phyloP scores from a whole-genome alignment of 2,113 vertebrate species.

The Cygnus atratus region DNA sequence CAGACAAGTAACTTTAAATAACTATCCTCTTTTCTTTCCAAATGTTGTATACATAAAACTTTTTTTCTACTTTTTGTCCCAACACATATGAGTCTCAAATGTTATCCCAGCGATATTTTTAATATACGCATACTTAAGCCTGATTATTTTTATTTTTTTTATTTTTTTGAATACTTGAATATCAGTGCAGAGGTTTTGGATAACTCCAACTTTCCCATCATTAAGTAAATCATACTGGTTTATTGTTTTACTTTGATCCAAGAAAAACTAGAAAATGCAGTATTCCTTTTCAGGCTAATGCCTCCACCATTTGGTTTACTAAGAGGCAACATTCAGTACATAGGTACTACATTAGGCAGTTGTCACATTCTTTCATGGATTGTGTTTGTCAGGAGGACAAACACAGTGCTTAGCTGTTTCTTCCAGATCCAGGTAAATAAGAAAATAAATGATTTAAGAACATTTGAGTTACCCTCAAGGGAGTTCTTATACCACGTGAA shows the following conservation, averaged over 20 bases:
- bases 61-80: neutral
- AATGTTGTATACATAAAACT: neutral
- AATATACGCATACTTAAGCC: neutral
- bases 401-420: neutral
- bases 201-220: neutral
- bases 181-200: neutral
- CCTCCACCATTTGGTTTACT: neutral
- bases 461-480: conserved; percentile 10
- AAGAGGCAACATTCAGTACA: neutral
- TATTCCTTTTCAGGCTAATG: neutral
- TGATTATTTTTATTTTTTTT: neutral
- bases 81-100: neutral
- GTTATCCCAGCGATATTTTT: neutral
- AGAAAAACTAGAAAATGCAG: neutral
- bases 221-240: neutral
- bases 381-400: neutral
- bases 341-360: neutral
- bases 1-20: neutral
- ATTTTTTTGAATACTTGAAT: neutral
- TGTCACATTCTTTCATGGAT: conserved; percentile 33
- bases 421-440: conserved; percentile 20
- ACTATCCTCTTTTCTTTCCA: neutral
- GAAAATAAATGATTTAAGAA: conserved; percentile 45
- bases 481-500: neutral
- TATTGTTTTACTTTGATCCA: neutral